These are phyloP conservation scores for Pogonomyrmex californicus DNA, from an alignment of 1,140 invertebrate species.

Conservation along the genomic window DNA sequence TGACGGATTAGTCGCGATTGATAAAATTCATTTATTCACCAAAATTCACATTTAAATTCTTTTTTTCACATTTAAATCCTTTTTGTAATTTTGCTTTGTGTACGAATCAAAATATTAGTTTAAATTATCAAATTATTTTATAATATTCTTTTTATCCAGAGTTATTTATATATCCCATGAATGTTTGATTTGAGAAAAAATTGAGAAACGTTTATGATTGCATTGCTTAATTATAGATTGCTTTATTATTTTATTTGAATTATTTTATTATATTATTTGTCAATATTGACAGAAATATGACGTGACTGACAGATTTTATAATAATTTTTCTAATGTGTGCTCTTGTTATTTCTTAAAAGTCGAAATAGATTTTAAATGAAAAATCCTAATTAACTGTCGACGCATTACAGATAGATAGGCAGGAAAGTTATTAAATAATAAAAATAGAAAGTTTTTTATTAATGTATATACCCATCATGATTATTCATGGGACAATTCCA, in stretches of 20 bases:
- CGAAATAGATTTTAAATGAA: neutral
- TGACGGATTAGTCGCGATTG: neutral
- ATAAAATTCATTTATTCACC: neutral
- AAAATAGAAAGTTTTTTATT: neutral
- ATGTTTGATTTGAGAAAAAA: neutral
- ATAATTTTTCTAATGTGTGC: neutral
- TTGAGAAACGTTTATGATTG: neutral
- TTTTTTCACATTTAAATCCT: neutral
- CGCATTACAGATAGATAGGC: neutral
- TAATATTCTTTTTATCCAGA: neutral
- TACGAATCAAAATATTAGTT: constrained; percentile 4
- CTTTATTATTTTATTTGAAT: neutral
- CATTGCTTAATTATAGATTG: neutral
- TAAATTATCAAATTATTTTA: neutral
- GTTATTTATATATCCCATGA: neutral
- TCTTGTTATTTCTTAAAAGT: constrained; percentile 23
- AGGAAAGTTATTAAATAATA: neutral
- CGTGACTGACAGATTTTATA: constrained; percentile 1
- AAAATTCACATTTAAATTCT: neutral
- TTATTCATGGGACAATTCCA: neutral
- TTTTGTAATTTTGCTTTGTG: neutral
- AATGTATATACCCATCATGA: no score
- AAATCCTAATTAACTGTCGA: constrained; percentile 7
- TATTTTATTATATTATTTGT: neutral
- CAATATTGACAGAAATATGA: neutral